Evolutionary conservation across 2,888 invertebrate genomes (phyloP), one percentile per base, ranked within the genome.

Genomic region (Tenthredo amoena): DNA sequence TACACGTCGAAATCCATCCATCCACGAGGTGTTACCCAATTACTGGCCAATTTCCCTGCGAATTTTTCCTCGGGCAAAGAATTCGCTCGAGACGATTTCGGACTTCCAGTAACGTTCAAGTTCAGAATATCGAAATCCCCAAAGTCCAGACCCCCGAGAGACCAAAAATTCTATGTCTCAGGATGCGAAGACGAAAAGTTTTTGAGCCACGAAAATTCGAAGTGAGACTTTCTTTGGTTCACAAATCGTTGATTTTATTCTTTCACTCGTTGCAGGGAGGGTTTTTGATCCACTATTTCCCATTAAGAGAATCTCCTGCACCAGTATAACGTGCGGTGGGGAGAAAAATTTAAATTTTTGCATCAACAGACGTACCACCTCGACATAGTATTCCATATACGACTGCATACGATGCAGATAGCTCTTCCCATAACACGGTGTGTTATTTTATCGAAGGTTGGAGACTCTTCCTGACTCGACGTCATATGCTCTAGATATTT

Each of bases 291-390:
- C 1, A 31, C 31, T 34, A n/a, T 68, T 5, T 68, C 68, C 31
- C 68, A 12, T n/a, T 18, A 18, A 34, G 34, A 18, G 68, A 68
- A 26, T 34, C 4, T 58, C 47, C 10, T 47, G 12, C 2, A 55
- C 2, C 18, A n/a, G 68, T 34, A 18, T 31, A 34, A 15, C 12
- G 31, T 34, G 5, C 26, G 37, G 71, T 34, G 62, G 50, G 31
- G 47, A 47, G 50, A 31, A 47, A 50, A 50, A 76, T 76, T 76
- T 26, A n/a, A 76, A 76, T 76, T 76, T 50, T 50, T 47, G 76
- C 76, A 26, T 26, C 26, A 26, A 26, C 26, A 26, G 26, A 0
- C 26, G 26, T 26, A 26, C 26, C 26, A 26, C 26, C 26, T 26
- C 26, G 26, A 26, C 26, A 26, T 26, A 26, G 26, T 26, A 26